A percentile compares a stretch with the other conserved stretches of the same genome.
These are phyloP conservation scores for Redunca redunca DNA, from an alignment of 2,113 vertebrate species.

Conservation along the genomic window DNA sequence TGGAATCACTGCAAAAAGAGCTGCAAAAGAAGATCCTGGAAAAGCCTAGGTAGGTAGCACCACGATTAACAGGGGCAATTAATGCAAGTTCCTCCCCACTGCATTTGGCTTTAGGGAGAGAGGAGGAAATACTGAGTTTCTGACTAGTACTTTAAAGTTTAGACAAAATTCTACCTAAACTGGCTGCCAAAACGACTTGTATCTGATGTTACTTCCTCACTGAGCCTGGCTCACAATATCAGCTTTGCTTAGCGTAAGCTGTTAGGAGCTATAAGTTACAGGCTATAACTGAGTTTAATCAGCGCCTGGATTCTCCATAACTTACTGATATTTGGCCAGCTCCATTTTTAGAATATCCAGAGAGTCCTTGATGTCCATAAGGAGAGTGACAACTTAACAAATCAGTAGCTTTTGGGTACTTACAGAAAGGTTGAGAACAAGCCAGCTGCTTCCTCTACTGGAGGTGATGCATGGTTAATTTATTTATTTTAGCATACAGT, in stretches of 20 bases:
- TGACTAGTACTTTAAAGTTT: neutral
- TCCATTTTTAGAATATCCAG: conserved; percentile 68
- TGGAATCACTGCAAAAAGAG: neutral
- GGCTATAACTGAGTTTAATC: neutral
- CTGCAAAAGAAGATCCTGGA: neutral
- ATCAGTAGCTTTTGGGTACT: conserved; percentile 77
- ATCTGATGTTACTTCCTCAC: neutral
- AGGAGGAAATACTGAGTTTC: neutral
- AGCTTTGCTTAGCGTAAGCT: neutral
- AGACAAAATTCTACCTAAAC: neutral
- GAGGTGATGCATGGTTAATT: conserved; percentile 71
- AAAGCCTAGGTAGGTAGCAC: neutral
- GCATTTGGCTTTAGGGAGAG: neutral
- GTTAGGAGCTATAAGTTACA: neutral
- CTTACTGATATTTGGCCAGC: conserved; percentile 62
- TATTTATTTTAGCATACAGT: conserved; percentile 74
- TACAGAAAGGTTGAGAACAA: conserved; percentile 70
- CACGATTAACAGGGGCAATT: neutral
- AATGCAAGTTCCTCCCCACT: neutral
- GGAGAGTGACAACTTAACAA: conserved; percentile 76
- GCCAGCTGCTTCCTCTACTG: conserved; percentile 75
- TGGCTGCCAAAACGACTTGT: neutral
- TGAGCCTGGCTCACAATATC: neutral
- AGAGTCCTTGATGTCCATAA: conserved; percentile 65
- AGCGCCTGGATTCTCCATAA: neutral